Evolutionary conservation across 2,888 invertebrate genomes (phyloP), one percentile per base, ranked within the genome.

Genomic region (Halictus ligatus): DNA sequence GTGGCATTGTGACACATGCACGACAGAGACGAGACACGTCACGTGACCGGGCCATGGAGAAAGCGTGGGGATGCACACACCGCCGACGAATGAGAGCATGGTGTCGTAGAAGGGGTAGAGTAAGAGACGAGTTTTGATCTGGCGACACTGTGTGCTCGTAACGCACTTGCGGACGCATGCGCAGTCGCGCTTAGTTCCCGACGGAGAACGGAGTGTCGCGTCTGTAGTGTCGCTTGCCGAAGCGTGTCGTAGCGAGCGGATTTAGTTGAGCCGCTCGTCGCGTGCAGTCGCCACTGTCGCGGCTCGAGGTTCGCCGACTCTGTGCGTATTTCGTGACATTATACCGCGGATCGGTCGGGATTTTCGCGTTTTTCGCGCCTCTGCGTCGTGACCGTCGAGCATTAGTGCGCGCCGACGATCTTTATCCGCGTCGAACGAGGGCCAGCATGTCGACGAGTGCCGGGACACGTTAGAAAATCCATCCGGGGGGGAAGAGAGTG

Each of bases 251-350:
- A 72, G 48, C 87, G 76, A 85, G 83, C 60, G 79, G 76, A 29
- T 78, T 84, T 83, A 84, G 84, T 90, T 91, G 43, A 7, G 43
- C 75, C 80, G 76, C 29, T 78, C 83, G 89, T 78, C 92, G 85
- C 85, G 74, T 80, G 90, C 86, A 87, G 92, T 84, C 92, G 93
- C 91, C 87, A 90, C 90, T 77, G 89, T 90, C 90, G 92, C 87
- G 83, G 88, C 75, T 78, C 85, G 92, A 86, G 88, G 89, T 89
- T 89, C 88, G 89, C 90, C 90, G 88, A 79, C 85, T 80, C 54
- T 21, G 77, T 85, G 81, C 91, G 89, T 90, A 89, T 87, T 87
- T 89, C 87, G 88, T 87, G 89, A 88, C 83, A 73, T 88, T 82
- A 58, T 80, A 84, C 87, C 89, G 89, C 85, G 89, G 85, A 90